Evolutionary conservation across 2,113 vertebrate species (phyloP).

Genomic region (Erythrocebus patas): DNA sequence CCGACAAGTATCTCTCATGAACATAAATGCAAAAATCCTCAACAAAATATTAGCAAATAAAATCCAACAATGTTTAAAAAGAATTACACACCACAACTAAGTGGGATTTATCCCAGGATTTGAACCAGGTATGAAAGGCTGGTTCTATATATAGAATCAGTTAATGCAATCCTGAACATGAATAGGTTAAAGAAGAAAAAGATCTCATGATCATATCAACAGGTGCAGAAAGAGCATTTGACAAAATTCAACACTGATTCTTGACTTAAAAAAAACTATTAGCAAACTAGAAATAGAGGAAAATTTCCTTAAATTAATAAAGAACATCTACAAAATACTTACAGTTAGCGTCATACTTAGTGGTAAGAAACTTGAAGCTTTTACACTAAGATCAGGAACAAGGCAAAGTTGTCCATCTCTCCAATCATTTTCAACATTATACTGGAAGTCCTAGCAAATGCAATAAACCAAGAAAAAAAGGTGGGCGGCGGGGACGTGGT

Average conservation of each 20-base stretch:
- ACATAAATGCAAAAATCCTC: background rate
- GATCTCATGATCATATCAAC: background rate
- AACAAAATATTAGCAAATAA: background rate
- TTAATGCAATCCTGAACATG: background rate
- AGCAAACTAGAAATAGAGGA: background rate
- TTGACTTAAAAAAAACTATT: background rate
- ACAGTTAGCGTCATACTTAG: background rate
- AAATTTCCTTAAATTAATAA: background rate
- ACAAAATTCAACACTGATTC: background rate
- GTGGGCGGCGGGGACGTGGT: fast-evolving
- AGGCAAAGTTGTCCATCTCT: background rate
- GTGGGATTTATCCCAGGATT: background rate
- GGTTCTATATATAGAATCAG: background rate
- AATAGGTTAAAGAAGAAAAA: background rate
- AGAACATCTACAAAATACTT: background rate
- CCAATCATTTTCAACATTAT: background rate
- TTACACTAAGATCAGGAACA: background rate
- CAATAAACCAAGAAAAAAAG: background rate
- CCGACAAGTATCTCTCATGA: background rate
- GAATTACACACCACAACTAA: background rate
- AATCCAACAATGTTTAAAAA: background rate
- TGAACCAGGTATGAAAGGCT: background rate
- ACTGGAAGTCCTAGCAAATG: background rate
- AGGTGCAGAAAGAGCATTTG: background rate
- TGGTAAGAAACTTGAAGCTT: background rate